Conservation (phyloP, 2,113 vertebrate genomes). For the Siniperca chuatsi region DNA sequence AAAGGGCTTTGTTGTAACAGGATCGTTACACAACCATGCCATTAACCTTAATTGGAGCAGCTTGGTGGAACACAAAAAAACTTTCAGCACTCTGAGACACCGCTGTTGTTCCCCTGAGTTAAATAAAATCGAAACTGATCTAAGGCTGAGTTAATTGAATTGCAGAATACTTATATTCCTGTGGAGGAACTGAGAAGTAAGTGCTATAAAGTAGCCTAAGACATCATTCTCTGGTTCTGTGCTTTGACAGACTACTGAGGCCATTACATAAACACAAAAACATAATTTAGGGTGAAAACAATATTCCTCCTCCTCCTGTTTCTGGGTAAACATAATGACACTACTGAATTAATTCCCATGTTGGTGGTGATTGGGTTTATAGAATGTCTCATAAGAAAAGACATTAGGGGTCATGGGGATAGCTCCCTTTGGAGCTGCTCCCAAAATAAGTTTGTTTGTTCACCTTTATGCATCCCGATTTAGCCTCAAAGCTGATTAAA, state of each 20-base stretch:
- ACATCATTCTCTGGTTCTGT: conserved; percentile 21
- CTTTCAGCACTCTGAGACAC: conserved; percentile 52
- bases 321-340: conserved; percentile 15
- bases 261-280: conserved; percentile 1
- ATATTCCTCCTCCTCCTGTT: background rate
- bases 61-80: conserved; percentile 68
- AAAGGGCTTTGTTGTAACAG: conserved; percentile 54
- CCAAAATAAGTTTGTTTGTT: conserved; percentile 1
- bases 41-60: conserved; percentile 77
- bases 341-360: background rate
- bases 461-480: background rate
- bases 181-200: conserved; percentile 48
- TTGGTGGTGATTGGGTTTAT: background rate
- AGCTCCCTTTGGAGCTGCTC: background rate
- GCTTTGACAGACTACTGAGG: conserved; percentile 4
- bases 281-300: background rate
- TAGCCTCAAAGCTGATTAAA: conserved; percentile 2
- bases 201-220: conserved; percentile 21
- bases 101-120: conserved; percentile 57
- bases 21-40: conserved; percentile 62
- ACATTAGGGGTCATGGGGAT: background rate
- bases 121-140: conserved; percentile 66
- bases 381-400: background rate
- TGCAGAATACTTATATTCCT: conserved; percentile 57
- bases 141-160: conserved; percentile 69